Evolutionary conservation across 2,888 invertebrate genomes (phyloP).

Genomic region (Balanococcus diminutus): DNA sequence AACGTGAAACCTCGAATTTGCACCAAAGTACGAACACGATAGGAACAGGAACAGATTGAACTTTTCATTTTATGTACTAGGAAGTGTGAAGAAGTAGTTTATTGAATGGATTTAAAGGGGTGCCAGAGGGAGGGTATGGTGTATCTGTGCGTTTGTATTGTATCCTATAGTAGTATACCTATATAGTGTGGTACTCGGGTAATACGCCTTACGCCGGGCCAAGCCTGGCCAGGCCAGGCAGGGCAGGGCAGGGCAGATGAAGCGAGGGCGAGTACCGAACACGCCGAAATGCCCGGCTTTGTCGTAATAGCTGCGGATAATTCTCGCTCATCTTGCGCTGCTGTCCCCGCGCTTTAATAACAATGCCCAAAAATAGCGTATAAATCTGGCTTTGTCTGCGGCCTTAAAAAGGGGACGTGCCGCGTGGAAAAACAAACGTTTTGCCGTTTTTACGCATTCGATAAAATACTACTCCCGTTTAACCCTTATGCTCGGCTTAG

Average conservation of each 20-base stretch:
- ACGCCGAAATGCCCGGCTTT: slow-evolving; percentile 47
- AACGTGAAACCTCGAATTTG: not conserved
- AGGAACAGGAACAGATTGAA: not conserved
- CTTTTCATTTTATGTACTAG: slow-evolving; percentile 12
- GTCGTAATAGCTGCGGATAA: slow-evolving; percentile 53
- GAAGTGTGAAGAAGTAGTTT: slow-evolving; percentile 43
- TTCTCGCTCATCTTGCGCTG: slow-evolving; percentile 43
- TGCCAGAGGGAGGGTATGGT: not conserved
- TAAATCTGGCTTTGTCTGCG: slow-evolving; percentile 54
- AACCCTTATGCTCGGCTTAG: not conserved
- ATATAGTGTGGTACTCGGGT: no score
- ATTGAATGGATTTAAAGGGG: slow-evolving; percentile 47
- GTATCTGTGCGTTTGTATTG: not conserved
- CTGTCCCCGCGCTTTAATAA: slow-evolving; percentile 54
- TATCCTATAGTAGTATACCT: no score
- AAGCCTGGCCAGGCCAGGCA: not conserved
- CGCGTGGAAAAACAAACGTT: slow-evolving; percentile 50
- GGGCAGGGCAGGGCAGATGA: not conserved
- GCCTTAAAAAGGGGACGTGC: slow-evolving; percentile 38
- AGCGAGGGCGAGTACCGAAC: not conserved
- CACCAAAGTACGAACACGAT: not conserved
- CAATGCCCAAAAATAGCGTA: slow-evolving; percentile 52
- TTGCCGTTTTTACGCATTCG: slow-evolving; percentile 50
- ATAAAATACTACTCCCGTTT: slow-evolving; percentile 45
- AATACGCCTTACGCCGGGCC: no score